These are phyloP conservation scores for Myripristis jacobus DNA, from an alignment of 2,797 vertebrate species.

Conservation along the genomic window DNA sequence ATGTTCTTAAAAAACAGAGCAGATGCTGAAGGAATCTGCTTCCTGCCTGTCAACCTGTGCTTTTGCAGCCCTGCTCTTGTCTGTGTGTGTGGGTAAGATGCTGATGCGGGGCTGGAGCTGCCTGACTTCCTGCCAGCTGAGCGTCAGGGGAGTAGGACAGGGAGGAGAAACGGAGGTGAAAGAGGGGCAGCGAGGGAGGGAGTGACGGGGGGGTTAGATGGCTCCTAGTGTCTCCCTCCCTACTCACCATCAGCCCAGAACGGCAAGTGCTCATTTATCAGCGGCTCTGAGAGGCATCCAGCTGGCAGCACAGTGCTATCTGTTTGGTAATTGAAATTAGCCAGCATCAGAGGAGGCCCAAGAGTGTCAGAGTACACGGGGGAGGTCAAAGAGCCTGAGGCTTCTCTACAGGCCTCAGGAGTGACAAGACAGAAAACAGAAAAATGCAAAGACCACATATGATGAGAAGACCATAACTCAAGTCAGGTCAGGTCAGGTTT, in stretches of 20 bases:
- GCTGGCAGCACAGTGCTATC: conserved; percentile 84
- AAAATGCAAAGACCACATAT: neutral
- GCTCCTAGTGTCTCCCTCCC: conserved; percentile 75
- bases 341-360: conserved; percentile 77
- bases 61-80: conserved; percentile 68
- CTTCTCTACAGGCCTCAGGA: conserved; percentile 3
- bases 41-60: conserved; percentile 51
- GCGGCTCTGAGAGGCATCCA: conserved; percentile 85
- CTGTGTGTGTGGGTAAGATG: conserved; percentile 65
- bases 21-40: conserved; percentile 44
- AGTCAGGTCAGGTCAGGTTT: too few relatives aligned
- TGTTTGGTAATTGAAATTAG: conserved; percentile 94
- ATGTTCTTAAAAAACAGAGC: conserved; percentile 60
- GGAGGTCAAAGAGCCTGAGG: conserved; percentile 64
- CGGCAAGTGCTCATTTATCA: conserved; percentile 87
- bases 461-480: neutral
- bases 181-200: conserved; percentile 61
- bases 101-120: conserved; percentile 62
- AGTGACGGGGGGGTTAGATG: conserved; percentile 61
- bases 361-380: conserved; percentile 75
- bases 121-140: conserved; percentile 78
- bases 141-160: conserved; percentile 62
- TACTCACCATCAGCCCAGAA: conserved; percentile 68
- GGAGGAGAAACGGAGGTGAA: conserved; percentile 43
- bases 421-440: conserved; percentile 20